Percentiles rank a stretch among this genome's conserved stretches.
Evolutionary conservation across 2,113 vertebrate genomes (phyloP).

Genomic region (Archilochus colubris): DNA sequence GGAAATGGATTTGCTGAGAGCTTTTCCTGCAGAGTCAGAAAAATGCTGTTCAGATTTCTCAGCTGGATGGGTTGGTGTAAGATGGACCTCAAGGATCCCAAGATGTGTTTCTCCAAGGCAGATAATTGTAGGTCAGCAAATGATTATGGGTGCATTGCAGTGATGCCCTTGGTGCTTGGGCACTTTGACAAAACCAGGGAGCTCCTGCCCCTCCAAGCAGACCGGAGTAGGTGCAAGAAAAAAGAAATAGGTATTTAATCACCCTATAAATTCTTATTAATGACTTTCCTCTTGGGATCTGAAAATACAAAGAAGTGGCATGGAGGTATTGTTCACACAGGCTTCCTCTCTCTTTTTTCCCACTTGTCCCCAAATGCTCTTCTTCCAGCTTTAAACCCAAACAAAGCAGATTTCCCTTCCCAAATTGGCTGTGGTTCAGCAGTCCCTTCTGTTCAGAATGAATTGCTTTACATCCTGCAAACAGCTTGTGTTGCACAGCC

Average conservation of each 20-base stretch:
- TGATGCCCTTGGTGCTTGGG: background rate
- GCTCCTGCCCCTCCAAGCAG: background rate
- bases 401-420: background rate
- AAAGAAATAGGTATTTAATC: background rate
- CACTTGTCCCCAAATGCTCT: background rate
- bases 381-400: background rate
- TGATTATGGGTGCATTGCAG: rapidly evolving
- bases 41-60: background rate
- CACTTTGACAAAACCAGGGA: background rate
- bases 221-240: background rate
- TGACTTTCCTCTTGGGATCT: background rate
- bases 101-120: background rate
- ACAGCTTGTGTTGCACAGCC: background rate
- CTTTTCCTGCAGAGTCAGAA: background rate
- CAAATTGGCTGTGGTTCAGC: background rate
- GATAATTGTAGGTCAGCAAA: background rate
- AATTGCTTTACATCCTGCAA: background rate
- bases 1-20: background rate
- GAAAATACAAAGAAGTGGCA: background rate
- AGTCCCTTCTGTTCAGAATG: background rate
- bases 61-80: background rate
- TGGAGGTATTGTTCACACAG: background rate
- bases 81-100: background rate
- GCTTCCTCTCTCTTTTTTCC: background rate
- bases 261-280: background rate